Evolutionary conservation across 2,113 vertebrate species (phyloP).

Genomic region (Pseudorasbora parva): DNA sequence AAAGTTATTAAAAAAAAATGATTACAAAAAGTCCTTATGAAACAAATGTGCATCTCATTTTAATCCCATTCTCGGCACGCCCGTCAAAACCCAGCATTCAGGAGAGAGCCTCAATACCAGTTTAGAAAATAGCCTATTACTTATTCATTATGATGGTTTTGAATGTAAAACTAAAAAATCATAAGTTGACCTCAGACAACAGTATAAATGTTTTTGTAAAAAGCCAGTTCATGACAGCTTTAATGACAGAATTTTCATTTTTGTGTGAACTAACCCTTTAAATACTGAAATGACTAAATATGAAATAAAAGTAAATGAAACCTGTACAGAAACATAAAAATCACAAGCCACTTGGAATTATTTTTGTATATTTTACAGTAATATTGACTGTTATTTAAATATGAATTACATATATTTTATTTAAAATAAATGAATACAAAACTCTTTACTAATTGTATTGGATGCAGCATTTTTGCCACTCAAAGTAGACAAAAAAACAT

Average conservation of each 20-base stretch:
- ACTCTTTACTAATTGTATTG: neutral
- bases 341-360: neutral
- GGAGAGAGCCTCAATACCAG: too few species aligned
- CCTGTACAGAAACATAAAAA: too few species aligned
- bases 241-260: too few species aligned
- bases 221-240: too few species aligned
- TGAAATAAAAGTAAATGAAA: too few species aligned
- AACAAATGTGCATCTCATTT: neutral
- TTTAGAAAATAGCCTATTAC: too few species aligned
- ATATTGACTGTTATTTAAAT: neutral
- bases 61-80: neutral
- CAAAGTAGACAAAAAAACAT: neutral
- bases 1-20: neutral
- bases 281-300: neutral
- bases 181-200: too few species aligned
- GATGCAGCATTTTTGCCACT: neutral
- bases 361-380: neutral
- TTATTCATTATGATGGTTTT: too few species aligned
- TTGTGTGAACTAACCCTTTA: neutral
- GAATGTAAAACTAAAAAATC: too few species aligned
- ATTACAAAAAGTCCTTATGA: neutral
- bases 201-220: too few species aligned
- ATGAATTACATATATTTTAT: neutral
- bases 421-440: neutral
- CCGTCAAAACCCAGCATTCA: too few species aligned